Conservation (phyloP, 2,113 vertebrate genomes). For the Orthonyx spaldingii region DNA sequence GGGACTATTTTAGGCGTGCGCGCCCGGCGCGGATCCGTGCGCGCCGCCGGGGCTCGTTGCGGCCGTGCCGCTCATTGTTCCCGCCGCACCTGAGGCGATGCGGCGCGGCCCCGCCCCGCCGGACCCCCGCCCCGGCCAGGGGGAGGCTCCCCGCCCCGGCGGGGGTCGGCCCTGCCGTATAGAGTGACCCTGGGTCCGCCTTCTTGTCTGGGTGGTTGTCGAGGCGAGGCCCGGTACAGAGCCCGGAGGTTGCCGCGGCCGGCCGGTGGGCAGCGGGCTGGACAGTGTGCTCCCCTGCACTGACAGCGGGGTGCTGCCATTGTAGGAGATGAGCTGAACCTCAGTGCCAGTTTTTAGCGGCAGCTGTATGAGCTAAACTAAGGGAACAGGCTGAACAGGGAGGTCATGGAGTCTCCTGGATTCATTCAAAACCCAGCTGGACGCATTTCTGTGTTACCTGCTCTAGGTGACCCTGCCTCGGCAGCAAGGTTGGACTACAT, state of each 20-base stretch:
- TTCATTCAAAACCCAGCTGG: background rate
- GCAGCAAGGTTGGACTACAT: fast-evolving
- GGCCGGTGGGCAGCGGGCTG: fast-evolving
- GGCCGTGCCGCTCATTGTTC: background rate
- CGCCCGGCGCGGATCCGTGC: fast-evolving
- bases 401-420: background rate
- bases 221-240: background rate
- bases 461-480: background rate
- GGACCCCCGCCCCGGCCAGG: fast-evolving
- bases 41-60: background rate
- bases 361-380: no score
- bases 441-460: background rate
- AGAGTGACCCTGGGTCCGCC: background rate
- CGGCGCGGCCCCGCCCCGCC: fast-evolving
- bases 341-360: fast-evolving
- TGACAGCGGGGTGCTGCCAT: fast-evolving
- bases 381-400: background rate
- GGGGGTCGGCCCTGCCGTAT: fast-evolving
- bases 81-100: background rate
- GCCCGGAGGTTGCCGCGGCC: fast-evolving
- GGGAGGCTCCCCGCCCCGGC: fast-evolving
- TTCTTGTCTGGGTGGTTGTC: no score
- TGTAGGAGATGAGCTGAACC: background rate
- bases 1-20: slow-evolving; percentile 7
- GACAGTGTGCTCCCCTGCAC: fast-evolving